Conservation (phyloP, 1,140 invertebrate genomes). For the Drosophila pandora region DNA sequence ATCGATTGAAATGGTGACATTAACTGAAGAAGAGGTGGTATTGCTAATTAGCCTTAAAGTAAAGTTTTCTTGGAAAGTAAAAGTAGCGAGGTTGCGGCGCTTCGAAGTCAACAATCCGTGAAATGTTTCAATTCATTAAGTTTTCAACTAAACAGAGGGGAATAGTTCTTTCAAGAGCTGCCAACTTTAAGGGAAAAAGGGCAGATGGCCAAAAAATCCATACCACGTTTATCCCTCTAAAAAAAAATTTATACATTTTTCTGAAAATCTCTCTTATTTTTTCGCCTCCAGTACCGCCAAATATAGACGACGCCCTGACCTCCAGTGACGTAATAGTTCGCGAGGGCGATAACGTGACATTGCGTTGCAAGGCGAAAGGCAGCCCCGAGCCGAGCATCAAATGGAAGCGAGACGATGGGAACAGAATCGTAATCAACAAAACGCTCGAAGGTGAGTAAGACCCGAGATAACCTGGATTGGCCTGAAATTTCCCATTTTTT, state of each 20-base stretch:
- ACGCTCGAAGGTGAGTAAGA: conserved; percentile 88
- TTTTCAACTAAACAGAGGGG: not conserved
- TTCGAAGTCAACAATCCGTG: conserved; percentile 69
- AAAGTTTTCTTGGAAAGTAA: conserved; percentile 33
- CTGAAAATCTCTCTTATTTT: not conserved
- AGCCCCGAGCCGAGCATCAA: conserved; percentile 94
- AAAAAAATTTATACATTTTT: not conserved
- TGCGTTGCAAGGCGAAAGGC: conserved; percentile 94
- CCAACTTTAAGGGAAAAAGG: not conserved
- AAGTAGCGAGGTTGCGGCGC: conserved; percentile 34
- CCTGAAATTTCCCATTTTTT: not conserved
- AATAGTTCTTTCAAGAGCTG: not conserved
- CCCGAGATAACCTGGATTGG: not conserved
- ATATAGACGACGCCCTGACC: conserved; percentile 94
- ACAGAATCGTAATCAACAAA: conserved; percentile 93
- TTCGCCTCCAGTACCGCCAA: conserved; percentile 91
- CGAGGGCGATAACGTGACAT: conserved; percentile 94
- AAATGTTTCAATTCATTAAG: conserved; percentile 40
- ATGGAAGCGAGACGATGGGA: conserved; percentile 95
- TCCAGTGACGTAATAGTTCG: conserved; percentile 95
- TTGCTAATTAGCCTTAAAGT: conserved; percentile 66
- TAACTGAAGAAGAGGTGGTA: not conserved
- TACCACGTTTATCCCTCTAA: too few species aligned
- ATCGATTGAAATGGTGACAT: conserved; percentile 51
- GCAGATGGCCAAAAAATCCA: not conserved